Evolutionary conservation across 1,140 invertebrate genomes (phyloP), one percentile per base, ranked within the genome.

Genomic region (Periplaneta americana): DNA sequence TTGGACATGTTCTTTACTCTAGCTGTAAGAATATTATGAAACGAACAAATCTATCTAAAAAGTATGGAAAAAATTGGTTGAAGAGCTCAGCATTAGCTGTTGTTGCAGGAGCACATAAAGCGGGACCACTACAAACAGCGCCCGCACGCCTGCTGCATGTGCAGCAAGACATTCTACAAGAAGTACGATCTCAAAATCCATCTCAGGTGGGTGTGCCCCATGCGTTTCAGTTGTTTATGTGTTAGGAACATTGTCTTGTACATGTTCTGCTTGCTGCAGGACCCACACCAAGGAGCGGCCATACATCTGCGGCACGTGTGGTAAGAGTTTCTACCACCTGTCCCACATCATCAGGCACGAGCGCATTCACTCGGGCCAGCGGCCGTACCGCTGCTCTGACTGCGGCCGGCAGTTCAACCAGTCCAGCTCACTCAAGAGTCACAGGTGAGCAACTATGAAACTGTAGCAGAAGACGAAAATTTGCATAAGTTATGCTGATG

Each of bases 221-320:
- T 32, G 32, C 34, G 11, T 78, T 33, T n/a, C n/a, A n/a, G n/a
- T n/a, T n/a, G n/a, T n/a, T n/a, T n/a, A n/a, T n/a, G n/a, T n/a
- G n/a, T n/a, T n/a, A n/a, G n/a, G n/a, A n/a, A n/a, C n/a, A n/a
- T n/a, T n/a, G n/a, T n/a, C n/a, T n/a, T n/a, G n/a, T n/a, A n/a
- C n/a, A n/a, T n/a, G n/a, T n/a, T n/a, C n/a, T n/a, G n/a, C n/a
- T n/a, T n/a, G 5, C 66, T 80, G 82, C 35, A 85, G 89, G 81
- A 89, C 88, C 8, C 91, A 91, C 82, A 88, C 88, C n/a, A 88
- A 90, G 15, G 90, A 91, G 83, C 86, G 89, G 80, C 90, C 91
- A 0, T 91, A 90, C 83, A 84, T 88, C 22, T 92, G 91, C 84
- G 86, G 85, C 11, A 85, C 86, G 6, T 92, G 91, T 83, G 90